Evolutionary conservation across 2,797 vertebrate species (phyloP).

Genomic region (Schizopygopsis malacanthus): DNA sequence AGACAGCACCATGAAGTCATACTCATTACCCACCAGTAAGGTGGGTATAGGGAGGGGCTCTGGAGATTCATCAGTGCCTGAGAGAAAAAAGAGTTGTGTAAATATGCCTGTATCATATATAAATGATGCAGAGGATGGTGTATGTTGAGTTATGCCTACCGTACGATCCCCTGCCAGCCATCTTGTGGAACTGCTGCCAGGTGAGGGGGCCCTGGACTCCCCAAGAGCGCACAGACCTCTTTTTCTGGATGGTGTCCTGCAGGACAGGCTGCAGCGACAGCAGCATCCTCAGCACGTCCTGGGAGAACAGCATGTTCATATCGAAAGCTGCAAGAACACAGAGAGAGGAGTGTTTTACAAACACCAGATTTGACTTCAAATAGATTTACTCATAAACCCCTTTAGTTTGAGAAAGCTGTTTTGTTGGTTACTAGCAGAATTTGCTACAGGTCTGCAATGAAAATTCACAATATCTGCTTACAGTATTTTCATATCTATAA

Average conservation of each 20-base stretch:
- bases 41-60: conserved; percentile 99
- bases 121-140: neutral
- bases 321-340: conserved; percentile 80
- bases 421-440: neutral
- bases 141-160: conserved; percentile 78
- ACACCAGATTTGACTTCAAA: neutral
- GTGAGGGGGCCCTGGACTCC: conserved; percentile 98
- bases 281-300: conserved; percentile 96
- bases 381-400: neutral
- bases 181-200: conserved; percentile 99
- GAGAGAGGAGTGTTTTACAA: conserved; percentile 2
- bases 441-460: neutral
- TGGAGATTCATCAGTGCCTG: conserved; percentile 98
- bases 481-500: neutral
- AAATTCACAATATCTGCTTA: neutral
- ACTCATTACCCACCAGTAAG: conserved; percentile 97
- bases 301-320: conserved; percentile 93
- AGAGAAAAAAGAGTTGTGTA: neutral
- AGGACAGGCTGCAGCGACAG: conserved; percentile 96
- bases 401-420: neutral
- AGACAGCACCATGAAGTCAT: conserved; percentile 98
- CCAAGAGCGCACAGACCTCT: conserved; percentile 96
- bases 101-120: neutral
- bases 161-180: conserved; percentile 98
- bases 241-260: conserved; percentile 98